A percentile compares a stretch with the other conserved stretches of the same genome.
Conservation (phyloP, 2,888 invertebrate genomes). For the Psylliodes chrysocephalus region DNA sequence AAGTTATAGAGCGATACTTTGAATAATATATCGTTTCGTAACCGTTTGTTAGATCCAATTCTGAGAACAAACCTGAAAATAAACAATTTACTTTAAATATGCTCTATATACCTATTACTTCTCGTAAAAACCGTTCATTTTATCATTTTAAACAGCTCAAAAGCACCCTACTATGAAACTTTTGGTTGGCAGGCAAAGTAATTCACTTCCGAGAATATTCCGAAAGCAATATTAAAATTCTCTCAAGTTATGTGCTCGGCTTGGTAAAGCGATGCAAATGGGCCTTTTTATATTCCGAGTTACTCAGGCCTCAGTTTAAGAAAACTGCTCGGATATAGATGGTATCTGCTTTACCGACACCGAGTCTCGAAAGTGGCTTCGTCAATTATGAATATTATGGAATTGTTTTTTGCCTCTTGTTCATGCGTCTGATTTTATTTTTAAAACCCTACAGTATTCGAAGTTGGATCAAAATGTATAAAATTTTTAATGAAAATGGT, state of each 20-base stretch:
- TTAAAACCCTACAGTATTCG: too few relatives aligned
- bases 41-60: too few relatives aligned
- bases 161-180: conserved; percentile 8
- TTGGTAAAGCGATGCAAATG: conserved; percentile 58
- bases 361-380: conserved; percentile 4
- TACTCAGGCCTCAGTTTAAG: conserved; percentile 36
- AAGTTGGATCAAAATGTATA: too few relatives aligned
- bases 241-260: conserved; percentile 49
- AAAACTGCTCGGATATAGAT: conserved; percentile 29
- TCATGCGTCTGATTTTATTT: not conserved
- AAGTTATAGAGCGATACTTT: too few relatives aligned
- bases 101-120: too few relatives aligned
- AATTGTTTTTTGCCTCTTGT: not conserved
- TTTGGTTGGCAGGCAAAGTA: conserved; percentile 48
- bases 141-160: not conserved
- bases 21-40: too few relatives aligned
- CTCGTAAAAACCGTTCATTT: too few relatives aligned
- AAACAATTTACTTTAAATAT: too few relatives aligned
- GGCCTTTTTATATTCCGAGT: conserved; percentile 56
- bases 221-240: conserved; percentile 56
- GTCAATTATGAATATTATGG: conserved; percentile 5
- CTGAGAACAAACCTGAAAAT: too few relatives aligned
- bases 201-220: conserved; percentile 60
- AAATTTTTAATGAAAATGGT: too few relatives aligned
- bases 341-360: conserved; percentile 3